Evolutionary conservation across 2,797 vertebrate genomes (phyloP), one percentile per base, ranked within the genome.

Genomic region (Urosaurus nigricauda): DNA sequence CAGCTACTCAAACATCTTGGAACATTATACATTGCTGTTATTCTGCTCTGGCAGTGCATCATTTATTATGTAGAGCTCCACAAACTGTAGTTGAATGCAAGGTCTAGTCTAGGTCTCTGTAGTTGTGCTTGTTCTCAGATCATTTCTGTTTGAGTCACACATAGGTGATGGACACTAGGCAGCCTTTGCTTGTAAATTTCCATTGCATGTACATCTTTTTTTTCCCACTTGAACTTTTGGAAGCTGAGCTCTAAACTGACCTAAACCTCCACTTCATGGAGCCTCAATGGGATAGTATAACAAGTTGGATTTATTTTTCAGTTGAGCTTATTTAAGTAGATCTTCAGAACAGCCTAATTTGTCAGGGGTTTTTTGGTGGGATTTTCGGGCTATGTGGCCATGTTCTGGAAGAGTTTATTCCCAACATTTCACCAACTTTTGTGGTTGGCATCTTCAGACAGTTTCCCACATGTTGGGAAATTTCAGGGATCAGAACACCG

Each of bases 81-180:
- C 29, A 26, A 89, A 2, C 86, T 40, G 81, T 74, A 87, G 80
- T 77, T 75, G 32, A 86, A 87, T 84, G 14, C 73, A 16, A 40
- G 75, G 87, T 86, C 60, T 83, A 43, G 79, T 40, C 35, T 43
- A 75, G 79, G 0, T 79, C 82, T 88, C 90, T n/a, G 35, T 0
- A 8, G 63, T 19, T 85, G 56, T 84, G 7, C 21, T 40, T 43
- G 13, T 73, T 71, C 40, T 80, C 40, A 79, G 37, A n/a, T 32
- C 80, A 68, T 84, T 88, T 2, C 13, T 7, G 56, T 32, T 81
- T 91, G 91, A 88, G 16, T 90, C 0, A 5, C 14, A 21, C 32
- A 17, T 51, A 26, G 17, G 12, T 37, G 58, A 43, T 53, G 5
- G 35, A 40, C 40, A 32, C 12, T 0, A 56, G 90, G 92, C 90